Evolutionary conservation across 1,140 invertebrate genomes (phyloP).

Genomic region (fruit fly (Drosophila melanogaster)): Release_6_plus_ISO1_MT NT_037436.4:22316001-22316500

Average conservation of each 20-base stretch:
- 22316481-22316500: conserved; percentile 11
- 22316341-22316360: conserved; percentile 32
- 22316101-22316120: conserved; percentile 59
- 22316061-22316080: conserved; percentile 62
- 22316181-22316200: conserved; percentile 27
- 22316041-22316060: conserved; percentile 53
- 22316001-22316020: conserved; percentile 66
- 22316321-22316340: conserved; percentile 26
- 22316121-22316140: conserved; percentile 77
- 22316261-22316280: conserved; percentile 62
- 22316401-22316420: conserved; percentile 77
- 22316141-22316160: conserved; percentile 67
- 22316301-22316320: conserved; percentile 26
- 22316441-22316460: conserved; percentile 57
- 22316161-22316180: conserved; percentile 28
- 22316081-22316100: conserved; percentile 46
- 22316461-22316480: conserved; percentile 48
- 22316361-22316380: conserved; percentile 59
- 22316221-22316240: conserved; percentile 71
- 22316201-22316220: conserved; percentile 67
- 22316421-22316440: conserved; percentile 69
- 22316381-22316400: conserved; percentile 45
- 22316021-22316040: conserved; percentile 21
- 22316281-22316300: conserved; percentile 41
- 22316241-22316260: conserved; percentile 54